phyloP scores from a whole-genome alignment of 2,888 invertebrate genomes.

The Ischnura elegans region DNA sequence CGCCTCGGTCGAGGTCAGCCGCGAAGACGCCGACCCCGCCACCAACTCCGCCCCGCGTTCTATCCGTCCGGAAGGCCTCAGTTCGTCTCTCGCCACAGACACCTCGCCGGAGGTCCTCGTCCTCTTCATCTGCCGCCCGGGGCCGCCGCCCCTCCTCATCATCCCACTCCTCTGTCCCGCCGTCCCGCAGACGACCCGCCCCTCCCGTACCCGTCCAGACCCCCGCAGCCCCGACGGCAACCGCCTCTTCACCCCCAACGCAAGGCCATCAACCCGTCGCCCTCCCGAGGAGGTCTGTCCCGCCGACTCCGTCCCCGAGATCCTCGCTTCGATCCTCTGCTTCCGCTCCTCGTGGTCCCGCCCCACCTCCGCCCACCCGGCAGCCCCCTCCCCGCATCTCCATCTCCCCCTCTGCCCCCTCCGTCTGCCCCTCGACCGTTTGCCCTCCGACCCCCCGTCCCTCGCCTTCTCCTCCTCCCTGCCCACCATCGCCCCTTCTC shows the following conservation, averaged over 20 bases:
- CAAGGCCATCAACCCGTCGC: background rate
- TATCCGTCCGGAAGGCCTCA: background rate
- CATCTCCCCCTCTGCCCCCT: background rate
- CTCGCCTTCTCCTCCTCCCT: background rate
- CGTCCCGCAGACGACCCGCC: background rate
- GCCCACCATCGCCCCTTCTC: background rate
- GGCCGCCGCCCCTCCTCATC: background rate
- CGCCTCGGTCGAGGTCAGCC: background rate
- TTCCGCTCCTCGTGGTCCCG: background rate
- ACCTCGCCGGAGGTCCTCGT: background rate
- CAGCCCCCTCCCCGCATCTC: conserved; percentile 1
- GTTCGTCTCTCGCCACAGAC: background rate
- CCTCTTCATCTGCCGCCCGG: background rate
- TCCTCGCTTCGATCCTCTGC: background rate
- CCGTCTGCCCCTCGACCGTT: background rate
- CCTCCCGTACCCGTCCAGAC: background rate
- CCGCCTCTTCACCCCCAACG: background rate
- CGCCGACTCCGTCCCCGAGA: background rate
- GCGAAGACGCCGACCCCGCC: background rate
- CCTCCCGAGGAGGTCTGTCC: background rate
- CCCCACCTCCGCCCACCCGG: background rate
- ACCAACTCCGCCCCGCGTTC: background rate
- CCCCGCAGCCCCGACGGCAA: no score
- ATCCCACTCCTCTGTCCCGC: background rate
- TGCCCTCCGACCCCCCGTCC: background rate